Evolutionary conservation across 2,888 invertebrate species (phyloP).

Genomic region (Drosophila nr. perissopoda): DNA sequence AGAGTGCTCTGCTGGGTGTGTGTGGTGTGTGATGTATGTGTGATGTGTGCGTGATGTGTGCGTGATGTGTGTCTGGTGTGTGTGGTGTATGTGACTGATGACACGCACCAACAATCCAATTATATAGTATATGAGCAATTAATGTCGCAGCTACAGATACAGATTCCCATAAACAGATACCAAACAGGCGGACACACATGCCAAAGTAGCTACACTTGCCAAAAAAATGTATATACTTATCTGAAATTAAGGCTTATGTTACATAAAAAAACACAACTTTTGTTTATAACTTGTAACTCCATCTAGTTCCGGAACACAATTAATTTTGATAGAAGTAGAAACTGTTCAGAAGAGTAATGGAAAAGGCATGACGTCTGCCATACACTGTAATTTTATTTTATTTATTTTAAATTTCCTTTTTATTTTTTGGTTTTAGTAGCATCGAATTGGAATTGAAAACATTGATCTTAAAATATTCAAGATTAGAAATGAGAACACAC

Average conservation of each 20-base stretch:
- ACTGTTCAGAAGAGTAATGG: background rate
- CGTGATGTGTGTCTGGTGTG: slow-evolving; percentile 51
- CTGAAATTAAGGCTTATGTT: background rate
- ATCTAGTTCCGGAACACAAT: background rate
- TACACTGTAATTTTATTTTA: background rate
- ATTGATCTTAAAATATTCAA: background rate
- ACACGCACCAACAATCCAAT: slow-evolving; percentile 46
- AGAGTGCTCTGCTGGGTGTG: background rate
- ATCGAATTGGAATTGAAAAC: background rate
- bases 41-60: background rate
- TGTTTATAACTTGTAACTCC: too few species aligned
- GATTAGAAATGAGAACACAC: background rate
- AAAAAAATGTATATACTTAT: background rate
- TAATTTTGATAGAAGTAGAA: background rate
- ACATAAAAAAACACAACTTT: background rate
- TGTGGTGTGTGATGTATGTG: too few species aligned
- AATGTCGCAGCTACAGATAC: slow-evolving; percentile 42
- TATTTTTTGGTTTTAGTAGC: too few species aligned
- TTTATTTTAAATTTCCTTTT: background rate
- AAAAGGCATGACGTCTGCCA: background rate
- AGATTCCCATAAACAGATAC: slow-evolving; percentile 46
- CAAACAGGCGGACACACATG: slow-evolving; percentile 3
- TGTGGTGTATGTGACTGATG: slow-evolving; percentile 60
- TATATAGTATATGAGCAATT: slow-evolving; percentile 19
- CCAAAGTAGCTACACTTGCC: slow-evolving; percentile 4